Evolutionary conservation across 2,113 vertebrate species (phyloP).

Genomic region (Anarrhichthys ocellatus): DNA sequence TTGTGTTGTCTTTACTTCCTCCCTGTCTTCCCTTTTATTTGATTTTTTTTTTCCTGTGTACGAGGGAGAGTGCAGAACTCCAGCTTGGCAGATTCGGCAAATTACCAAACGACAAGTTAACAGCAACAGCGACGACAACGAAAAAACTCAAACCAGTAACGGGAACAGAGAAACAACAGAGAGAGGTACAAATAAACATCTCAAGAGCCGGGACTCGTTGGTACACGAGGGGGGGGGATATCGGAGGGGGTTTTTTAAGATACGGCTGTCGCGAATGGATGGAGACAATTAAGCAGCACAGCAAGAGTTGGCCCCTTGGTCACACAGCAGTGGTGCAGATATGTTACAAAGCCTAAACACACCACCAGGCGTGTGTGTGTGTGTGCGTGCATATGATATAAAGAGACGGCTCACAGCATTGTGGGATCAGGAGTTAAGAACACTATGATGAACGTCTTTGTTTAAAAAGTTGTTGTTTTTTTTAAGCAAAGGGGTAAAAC

Average conservation of each 20-base stretch:
- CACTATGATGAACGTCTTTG: slow-evolving; percentile 50
- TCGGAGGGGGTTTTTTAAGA: slow-evolving; percentile 32
- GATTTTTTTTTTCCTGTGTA: slow-evolving; percentile 17
- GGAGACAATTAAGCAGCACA: slow-evolving; percentile 69
- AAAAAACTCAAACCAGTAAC: slow-evolving; percentile 70
- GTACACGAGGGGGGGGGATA: slow-evolving; percentile 22
- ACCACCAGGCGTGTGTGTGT: slow-evolving; percentile 57
- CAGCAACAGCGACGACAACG: slow-evolving; percentile 63
- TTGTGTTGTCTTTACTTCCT: slow-evolving; percentile 54
- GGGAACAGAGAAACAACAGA: slow-evolving; percentile 67
- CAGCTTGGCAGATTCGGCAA: slow-evolving; percentile 75
- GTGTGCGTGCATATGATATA: slow-evolving; percentile 67
- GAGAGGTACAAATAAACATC: slow-evolving; percentile 71
- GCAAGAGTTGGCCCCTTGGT: slow-evolving; percentile 58
- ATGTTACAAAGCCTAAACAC: slow-evolving; percentile 76
- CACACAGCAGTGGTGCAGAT: slow-evolving; percentile 76
- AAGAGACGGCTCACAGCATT: slow-evolving; percentile 70
- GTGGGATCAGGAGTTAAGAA: slow-evolving; percentile 64
- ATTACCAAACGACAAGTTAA: slow-evolving; percentile 71
- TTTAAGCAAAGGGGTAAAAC: slow-evolving; percentile 11
- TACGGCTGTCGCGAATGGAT: slow-evolving; percentile 51
- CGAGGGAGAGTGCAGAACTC: slow-evolving; percentile 74
- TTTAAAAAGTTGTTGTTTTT: slow-evolving; percentile 23
- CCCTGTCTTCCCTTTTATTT: slow-evolving; percentile 47
- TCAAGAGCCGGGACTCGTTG: slow-evolving; percentile 48